Conservation (phyloP, 2,797 vertebrate genomes). For the Pangasius krempfi region DNA sequence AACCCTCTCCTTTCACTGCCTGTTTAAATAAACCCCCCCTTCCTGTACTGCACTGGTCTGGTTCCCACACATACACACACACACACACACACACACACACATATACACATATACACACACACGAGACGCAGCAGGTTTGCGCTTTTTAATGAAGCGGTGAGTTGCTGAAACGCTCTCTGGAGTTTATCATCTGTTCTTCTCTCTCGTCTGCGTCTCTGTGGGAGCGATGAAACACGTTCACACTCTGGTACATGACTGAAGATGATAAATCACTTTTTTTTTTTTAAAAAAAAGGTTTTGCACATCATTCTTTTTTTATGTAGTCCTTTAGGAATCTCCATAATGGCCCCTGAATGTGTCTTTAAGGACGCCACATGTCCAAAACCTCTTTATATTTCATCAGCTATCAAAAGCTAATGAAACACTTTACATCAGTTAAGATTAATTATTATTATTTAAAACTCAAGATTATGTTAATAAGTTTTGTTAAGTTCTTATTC, state of each 20-base stretch:
- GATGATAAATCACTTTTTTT: neutral
- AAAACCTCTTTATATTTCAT: neutral
- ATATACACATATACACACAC: conserved; percentile 38
- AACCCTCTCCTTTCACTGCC: conserved; percentile 62
- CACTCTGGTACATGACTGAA: neutral
- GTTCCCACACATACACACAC: conserved; percentile 31
- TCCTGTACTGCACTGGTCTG: conserved; percentile 10
- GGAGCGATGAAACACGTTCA: neutral
- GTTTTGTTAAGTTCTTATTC: neutral
- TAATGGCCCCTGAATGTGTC: neutral
- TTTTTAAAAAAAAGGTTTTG: neutral
- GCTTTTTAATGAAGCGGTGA: conserved; percentile 56
- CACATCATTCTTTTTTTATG: neutral
- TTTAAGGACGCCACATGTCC: neutral
- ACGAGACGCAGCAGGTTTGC: conserved; percentile 3
- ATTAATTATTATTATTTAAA: neutral
- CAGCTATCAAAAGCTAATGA: neutral
- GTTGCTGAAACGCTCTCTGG: conserved; percentile 69
- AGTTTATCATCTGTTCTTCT: conserved; percentile 62
- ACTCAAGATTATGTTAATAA: too few species aligned
- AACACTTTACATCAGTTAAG: neutral
- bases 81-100: conserved; percentile 19
- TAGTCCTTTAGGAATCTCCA: neutral
- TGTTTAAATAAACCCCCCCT: conserved; percentile 61
- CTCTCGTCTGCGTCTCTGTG: neutral